Evolutionary conservation across 2,113 vertebrate species (phyloP).

Genomic region (Plecotus auritus): DNA sequence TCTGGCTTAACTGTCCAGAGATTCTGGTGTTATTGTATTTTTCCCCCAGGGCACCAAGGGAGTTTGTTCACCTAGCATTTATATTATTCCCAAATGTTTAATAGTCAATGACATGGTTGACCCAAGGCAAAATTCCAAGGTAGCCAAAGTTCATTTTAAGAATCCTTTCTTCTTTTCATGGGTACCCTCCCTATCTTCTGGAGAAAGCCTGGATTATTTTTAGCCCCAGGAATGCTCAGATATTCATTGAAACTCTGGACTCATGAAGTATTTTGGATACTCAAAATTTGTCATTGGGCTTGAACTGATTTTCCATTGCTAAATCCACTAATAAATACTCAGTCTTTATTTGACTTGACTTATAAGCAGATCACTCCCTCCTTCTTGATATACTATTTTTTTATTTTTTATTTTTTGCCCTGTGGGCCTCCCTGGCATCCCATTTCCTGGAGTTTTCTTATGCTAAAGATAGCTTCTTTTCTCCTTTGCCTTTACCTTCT

Average conservation of each 20-base stretch:
- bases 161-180: background rate
- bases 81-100: background rate
- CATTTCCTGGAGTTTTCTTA: background rate
- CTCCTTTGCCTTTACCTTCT: background rate
- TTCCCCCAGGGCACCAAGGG: background rate
- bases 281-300: background rate
- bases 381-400: background rate
- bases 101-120: background rate
- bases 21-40: background rate
- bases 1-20: background rate
- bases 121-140: constrained; percentile 14
- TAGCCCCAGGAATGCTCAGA: background rate
- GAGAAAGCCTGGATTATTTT: background rate
- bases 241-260: background rate
- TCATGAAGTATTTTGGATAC: background rate
- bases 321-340: background rate
- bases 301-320: background rate
- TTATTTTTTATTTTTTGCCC: background rate
- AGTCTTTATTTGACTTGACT: background rate
- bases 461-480: background rate
- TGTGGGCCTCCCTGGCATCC: background rate
- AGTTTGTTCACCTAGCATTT: background rate
- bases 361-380: background rate
- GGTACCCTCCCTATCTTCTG: background rate
- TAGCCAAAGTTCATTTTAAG: background rate